phyloP scores from a whole-genome alignment of 2,888 invertebrate species.

The Orthosia incerta region DNA sequence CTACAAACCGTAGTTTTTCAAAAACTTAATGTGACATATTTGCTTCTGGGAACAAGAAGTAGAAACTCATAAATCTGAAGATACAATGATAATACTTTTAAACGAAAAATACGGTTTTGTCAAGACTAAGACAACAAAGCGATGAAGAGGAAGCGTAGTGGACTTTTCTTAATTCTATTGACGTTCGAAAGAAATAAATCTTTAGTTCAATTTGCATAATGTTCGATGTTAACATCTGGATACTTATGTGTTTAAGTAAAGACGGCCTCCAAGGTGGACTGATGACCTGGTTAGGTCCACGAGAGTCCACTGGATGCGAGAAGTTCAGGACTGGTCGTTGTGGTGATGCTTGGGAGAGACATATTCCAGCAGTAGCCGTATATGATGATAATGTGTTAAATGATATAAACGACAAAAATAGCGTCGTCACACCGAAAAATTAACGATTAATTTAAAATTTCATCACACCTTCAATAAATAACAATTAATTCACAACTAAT shows the following conservation, averaged over 20 bases:
- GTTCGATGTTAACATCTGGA: not conserved
- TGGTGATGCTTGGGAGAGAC: not conserved
- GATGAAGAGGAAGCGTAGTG: not conserved
- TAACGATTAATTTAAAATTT: constrained; percentile 9
- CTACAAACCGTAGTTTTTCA: too few relatives aligned
- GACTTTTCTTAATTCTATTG: constrained; percentile 17
- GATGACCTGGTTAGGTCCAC: not conserved
- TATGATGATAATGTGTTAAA: not conserved
- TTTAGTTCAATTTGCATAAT: constrained; percentile 9
- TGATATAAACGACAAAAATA: constrained; percentile 6
- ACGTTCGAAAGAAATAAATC: not conserved
- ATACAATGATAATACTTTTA: not conserved
- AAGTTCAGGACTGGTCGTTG: not conserved
- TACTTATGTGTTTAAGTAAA: not conserved
- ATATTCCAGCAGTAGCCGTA: not conserved
- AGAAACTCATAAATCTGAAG: not conserved
- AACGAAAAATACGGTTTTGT: constrained; percentile 2
- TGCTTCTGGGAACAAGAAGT: not conserved
- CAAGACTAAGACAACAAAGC: constrained; percentile 4
- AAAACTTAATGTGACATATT: not conserved
- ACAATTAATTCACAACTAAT: constrained; percentile 36
- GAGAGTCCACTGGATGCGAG: too few relatives aligned
- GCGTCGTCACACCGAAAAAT: constrained; percentile 4
- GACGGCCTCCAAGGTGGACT: not conserved
- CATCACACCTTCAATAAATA: constrained; percentile 17